Conservation (phyloP, 2,888 invertebrate species). For the Zaprionus lineosus region DNA sequence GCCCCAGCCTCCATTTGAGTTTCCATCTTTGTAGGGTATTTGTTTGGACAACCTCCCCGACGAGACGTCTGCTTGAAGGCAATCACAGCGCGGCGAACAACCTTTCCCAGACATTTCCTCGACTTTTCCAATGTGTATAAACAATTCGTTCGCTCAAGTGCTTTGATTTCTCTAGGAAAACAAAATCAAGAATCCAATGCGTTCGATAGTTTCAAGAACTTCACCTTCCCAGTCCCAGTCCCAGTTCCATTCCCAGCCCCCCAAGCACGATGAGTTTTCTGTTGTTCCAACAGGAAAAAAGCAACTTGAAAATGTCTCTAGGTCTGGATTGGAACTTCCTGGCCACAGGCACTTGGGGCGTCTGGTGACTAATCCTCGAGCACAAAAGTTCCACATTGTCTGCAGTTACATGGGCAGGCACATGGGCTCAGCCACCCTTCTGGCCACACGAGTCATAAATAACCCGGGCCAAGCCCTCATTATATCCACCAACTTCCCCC, state of each 20-base stretch:
- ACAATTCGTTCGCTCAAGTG: slow-evolving; percentile 35
- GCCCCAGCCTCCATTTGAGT: too few species aligned
- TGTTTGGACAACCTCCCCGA: slow-evolving; percentile 42
- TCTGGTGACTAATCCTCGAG: slow-evolving; percentile 45
- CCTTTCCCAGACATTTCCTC: too few species aligned
- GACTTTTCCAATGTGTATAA: slow-evolving; percentile 12
- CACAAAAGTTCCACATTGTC: slow-evolving; percentile 23
- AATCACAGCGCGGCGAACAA: slow-evolving; percentile 21
- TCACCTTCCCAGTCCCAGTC: neutral
- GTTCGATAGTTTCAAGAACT: neutral
- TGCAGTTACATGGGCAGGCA: too few species aligned
- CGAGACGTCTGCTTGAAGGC: slow-evolving; percentile 32
- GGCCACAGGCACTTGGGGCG: neutral
- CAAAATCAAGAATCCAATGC: neutral
- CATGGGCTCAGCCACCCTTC: slow-evolving; percentile 14
- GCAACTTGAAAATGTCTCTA: slow-evolving; percentile 8
- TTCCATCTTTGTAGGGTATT: too few species aligned
- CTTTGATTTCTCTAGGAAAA: slow-evolving; percentile 4
- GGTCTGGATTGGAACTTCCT: slow-evolving; percentile 27
- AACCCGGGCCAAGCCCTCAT: slow-evolving; percentile 30
- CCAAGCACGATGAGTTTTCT: too few species aligned
- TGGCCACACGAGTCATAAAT: slow-evolving; percentile 62
- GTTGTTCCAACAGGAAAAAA: too few species aligned
- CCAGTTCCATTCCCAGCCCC: too few species aligned
- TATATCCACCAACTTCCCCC: slow-evolving; percentile 9